A percentile compares a stretch with the other conserved stretches of the same genome.
These are phyloP conservation scores for Macrochelys suwanniensis DNA, from an alignment of 2,797 vertebrate species.

Conservation along the genomic window DNA sequence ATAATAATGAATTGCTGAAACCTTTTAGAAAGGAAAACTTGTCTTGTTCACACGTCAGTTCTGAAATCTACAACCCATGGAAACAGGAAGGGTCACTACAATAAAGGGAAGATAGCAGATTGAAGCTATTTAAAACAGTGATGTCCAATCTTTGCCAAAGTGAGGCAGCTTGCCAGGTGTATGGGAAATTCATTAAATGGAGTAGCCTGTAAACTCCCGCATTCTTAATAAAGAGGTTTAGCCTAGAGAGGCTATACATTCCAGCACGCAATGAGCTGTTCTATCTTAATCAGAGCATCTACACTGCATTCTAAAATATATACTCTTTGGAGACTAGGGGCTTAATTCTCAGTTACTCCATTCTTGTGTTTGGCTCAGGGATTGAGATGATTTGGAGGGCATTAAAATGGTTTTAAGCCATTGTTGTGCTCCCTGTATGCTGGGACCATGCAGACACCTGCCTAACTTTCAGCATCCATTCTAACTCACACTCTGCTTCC, in stretches of 20 bases:
- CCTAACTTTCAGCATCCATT: not conserved
- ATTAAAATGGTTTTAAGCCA: not conserved
- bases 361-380: not conserved
- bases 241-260: not conserved
- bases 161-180: not conserved
- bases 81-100: not conserved
- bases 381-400: fast-evolving
- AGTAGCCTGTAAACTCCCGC: not conserved
- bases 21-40: not conserved
- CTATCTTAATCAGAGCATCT: too few species aligned
- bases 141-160: not conserved
- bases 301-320: not conserved
- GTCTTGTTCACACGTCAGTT: not conserved
- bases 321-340: not conserved
- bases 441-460: not conserved
- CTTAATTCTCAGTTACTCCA: constrained; percentile 33
- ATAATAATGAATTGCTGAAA: not conserved
- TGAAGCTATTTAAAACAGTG: not conserved
- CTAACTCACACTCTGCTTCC: not conserved
- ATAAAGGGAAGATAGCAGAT: not conserved
- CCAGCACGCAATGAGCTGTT: not conserved
- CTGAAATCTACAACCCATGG: not conserved
- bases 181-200: too few species aligned
- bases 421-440: not conserved
- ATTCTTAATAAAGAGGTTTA: not conserved